Evolutionary conservation across 2,888 invertebrate species (phyloP).

Genomic region (Brachycybe producta): DNA sequence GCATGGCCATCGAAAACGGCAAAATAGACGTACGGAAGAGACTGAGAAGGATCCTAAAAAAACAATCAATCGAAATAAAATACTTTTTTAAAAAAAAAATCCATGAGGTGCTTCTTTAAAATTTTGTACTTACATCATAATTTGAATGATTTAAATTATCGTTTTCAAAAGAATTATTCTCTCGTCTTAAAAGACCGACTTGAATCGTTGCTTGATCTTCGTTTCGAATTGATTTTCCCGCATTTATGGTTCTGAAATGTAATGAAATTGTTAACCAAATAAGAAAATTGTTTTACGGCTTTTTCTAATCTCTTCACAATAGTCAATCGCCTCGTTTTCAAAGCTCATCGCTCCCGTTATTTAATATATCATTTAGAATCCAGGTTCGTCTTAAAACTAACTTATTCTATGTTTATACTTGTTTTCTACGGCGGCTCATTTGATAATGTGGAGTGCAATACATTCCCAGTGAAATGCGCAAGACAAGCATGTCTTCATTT

Average conservation of each 20-base stretch:
- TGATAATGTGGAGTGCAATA: too few species aligned
- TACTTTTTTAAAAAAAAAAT: neutral
- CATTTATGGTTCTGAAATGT: slow-evolving; percentile 48
- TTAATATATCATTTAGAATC: too few species aligned
- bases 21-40: slow-evolving; percentile 56
- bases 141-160: neutral
- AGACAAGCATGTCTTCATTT: too few species aligned
- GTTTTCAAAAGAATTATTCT: neutral
- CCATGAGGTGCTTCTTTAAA: too few species aligned
- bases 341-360: too few species aligned
- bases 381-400: too few species aligned
- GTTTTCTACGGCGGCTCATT: too few species aligned
- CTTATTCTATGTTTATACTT: too few species aligned
- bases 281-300: neutral
- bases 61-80: neutral
- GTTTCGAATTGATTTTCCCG: slow-evolving; percentile 63
- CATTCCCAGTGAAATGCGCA: too few species aligned
- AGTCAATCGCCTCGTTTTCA: neutral
- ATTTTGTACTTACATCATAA: neutral
- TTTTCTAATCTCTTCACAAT: neutral
- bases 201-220: slow-evolving; percentile 55
- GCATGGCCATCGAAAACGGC: slow-evolving; percentile 78
- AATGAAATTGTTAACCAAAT: neutral
- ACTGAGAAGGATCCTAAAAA: slow-evolving; percentile 13
- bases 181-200: slow-evolving; percentile 25